Conservation (phyloP, 2,888 invertebrate species). For the Tipula helvola region DNA sequence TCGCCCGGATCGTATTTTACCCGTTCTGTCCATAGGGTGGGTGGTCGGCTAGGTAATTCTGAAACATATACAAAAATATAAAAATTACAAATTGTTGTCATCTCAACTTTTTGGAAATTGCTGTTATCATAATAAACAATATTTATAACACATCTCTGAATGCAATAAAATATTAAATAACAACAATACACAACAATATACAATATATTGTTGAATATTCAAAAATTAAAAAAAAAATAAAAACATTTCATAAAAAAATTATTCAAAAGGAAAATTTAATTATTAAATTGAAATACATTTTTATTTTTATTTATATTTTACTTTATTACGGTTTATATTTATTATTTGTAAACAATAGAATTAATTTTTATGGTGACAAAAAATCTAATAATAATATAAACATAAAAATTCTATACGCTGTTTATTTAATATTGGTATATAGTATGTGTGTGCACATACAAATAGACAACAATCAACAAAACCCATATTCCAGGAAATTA, state of each 20-base stretch:
- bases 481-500: not conserved
- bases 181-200: not conserved
- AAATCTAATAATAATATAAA: not conserved
- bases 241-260: not conserved
- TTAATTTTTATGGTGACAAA: not conserved
- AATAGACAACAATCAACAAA: not conserved
- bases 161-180: not conserved
- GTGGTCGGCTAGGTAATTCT: constrained; percentile 44
- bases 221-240: not conserved
- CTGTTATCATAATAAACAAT: not conserved
- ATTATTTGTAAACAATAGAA: not conserved
- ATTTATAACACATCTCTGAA: not conserved
- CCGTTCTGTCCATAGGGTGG: constrained; percentile 51
- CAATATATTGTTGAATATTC: not conserved
- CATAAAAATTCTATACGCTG: not conserved
- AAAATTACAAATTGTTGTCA: not conserved
- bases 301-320: not conserved
- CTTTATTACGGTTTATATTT: not conserved
- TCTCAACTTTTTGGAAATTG: not conserved
- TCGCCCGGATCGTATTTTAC: constrained; percentile 60
- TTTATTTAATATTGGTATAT: not conserved
- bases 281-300: not conserved
- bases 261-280: not conserved
- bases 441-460: not conserved
- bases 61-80: not conserved